phyloP scores from a whole-genome alignment of 2,888 invertebrate genomes.

The Abscondita cerata region DNA sequence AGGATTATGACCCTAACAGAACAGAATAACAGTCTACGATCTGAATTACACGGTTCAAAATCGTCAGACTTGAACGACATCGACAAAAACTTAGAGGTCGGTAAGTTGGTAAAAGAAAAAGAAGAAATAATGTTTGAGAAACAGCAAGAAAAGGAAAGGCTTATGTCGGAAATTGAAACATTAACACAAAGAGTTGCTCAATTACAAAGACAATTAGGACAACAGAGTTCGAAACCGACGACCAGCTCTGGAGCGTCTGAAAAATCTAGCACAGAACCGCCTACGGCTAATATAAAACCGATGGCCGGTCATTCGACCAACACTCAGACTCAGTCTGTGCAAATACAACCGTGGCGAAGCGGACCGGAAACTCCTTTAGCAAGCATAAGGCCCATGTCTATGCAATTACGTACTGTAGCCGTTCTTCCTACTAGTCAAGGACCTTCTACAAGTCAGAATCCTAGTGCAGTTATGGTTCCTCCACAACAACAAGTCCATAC shows the following conservation, averaged over 20 bases:
- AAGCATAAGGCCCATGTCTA: slow-evolving; percentile 90
- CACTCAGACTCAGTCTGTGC: slow-evolving; percentile 62
- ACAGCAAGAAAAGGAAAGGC: slow-evolving; percentile 74
- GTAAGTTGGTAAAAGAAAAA: slow-evolving; percentile 70
- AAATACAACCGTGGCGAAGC: slow-evolving; percentile 70
- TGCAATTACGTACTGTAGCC: slow-evolving; percentile 68
- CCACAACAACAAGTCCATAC: slow-evolving; percentile 67
- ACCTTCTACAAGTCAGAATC: slow-evolving; percentile 49
- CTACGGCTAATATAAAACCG: slow-evolving; percentile 93
- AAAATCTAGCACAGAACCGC: slow-evolving; percentile 66
- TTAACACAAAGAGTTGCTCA: slow-evolving; percentile 67
- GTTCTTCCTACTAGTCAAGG: slow-evolving; percentile 79
- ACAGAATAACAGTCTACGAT: slow-evolving; percentile 67
- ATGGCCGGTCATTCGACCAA: slow-evolving; percentile 73
- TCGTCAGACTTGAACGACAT: slow-evolving; percentile 10
- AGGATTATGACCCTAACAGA: slow-evolving; percentile 77
- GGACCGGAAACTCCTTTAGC: slow-evolving; percentile 87
- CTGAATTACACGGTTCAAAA: slow-evolving; percentile 58
- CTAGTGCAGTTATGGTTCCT: slow-evolving; percentile 64
- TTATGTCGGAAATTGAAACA: slow-evolving; percentile 72
- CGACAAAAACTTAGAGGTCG: slow-evolving; percentile 61
- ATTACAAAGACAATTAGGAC: slow-evolving; percentile 63
- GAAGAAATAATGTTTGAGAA: slow-evolving; percentile 64
- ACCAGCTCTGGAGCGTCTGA: slow-evolving; percentile 70
- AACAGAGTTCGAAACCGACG: slow-evolving; percentile 73